A percentile compares a stretch with the other conserved stretches of the same genome.
Evolutionary conservation across 2,888 invertebrate species (phyloP).

Genomic region (Petrolisthes manimaculis): DNA sequence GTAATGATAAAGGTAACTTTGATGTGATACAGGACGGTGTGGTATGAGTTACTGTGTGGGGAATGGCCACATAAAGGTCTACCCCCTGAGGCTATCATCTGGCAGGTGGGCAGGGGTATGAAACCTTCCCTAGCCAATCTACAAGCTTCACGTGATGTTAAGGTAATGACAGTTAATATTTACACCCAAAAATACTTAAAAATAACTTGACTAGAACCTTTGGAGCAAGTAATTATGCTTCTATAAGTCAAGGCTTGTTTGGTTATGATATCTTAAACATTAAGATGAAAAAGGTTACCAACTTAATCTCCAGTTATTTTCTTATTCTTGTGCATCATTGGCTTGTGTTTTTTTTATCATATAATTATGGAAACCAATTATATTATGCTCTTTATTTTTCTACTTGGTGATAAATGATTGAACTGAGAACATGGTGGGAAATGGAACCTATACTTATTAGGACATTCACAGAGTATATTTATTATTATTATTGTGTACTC

Average conservation of each 20-base stretch:
- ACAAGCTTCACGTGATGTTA: slow-evolving; percentile 89
- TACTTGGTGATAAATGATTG: too few relatives aligned
- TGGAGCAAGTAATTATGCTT: neutral
- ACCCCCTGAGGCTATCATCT: slow-evolving; percentile 95
- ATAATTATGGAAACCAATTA: too few relatives aligned
- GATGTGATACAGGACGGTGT: slow-evolving; percentile 85
- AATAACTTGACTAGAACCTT: slow-evolving; percentile 40
- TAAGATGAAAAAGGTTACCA: too few relatives aligned
- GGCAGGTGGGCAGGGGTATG: slow-evolving; percentile 97
- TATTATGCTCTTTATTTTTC: too few relatives aligned
- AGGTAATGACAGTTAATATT: slow-evolving; percentile 42
- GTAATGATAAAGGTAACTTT: neutral
- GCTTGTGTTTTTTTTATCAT: too few relatives aligned
- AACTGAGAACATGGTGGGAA: too few relatives aligned
- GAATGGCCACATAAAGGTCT: slow-evolving; percentile 96
- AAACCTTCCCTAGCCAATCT: slow-evolving; percentile 95
- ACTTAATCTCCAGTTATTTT: too few relatives aligned
- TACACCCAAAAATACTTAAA: slow-evolving; percentile 53
- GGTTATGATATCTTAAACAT: too few relatives aligned
- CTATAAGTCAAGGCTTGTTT: neutral
- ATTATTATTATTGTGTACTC: too few relatives aligned
- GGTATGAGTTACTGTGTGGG: slow-evolving; percentile 96
- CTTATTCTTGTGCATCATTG: too few relatives aligned
- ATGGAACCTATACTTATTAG: too few relatives aligned
- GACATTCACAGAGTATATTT: too few relatives aligned